Conservation (phyloP, 1,140 invertebrate genomes). For the Ceratoteleas bidentatus region DNA sequence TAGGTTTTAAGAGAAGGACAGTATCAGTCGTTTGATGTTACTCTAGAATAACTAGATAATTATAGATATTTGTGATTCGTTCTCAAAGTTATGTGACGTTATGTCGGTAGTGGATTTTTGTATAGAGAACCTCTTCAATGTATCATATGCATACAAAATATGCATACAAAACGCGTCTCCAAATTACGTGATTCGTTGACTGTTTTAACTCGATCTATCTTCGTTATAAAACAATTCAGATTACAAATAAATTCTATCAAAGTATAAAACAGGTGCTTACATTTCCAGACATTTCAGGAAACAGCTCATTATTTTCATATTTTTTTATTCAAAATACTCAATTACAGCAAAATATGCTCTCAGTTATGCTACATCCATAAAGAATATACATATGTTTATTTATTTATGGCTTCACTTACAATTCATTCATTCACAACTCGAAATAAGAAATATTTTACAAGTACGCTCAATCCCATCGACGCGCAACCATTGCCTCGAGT, state of each 20-base stretch:
- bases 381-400: constrained; percentile 40
- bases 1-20: constrained; percentile 4
- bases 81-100: constrained; percentile 10
- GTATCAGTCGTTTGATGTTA: constrained; percentile 33
- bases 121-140: constrained; percentile 14
- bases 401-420: constrained; percentile 54
- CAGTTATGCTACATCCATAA: constrained; percentile 13
- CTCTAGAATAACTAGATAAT: constrained; percentile 21
- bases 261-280: neutral
- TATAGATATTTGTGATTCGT: constrained; percentile 3
- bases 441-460: constrained; percentile 21
- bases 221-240: constrained; percentile 18
- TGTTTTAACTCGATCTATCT: constrained; percentile 25
- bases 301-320: too few species aligned
- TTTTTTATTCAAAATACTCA: neutral
- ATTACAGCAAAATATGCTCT: neutral
- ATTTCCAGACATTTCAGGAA: neutral
- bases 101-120: constrained; percentile 3
- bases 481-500: constrained; percentile 7
- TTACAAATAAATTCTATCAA: constrained; percentile 14
- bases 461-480: neutral
- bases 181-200: constrained; percentile 3
- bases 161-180: neutral
- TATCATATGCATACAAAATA: constrained; percentile 9
- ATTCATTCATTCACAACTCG: constrained; percentile 21